phyloP scores from a whole-genome alignment of 2,888 invertebrate species.

The Malthinus seriepunctatus region DNA sequence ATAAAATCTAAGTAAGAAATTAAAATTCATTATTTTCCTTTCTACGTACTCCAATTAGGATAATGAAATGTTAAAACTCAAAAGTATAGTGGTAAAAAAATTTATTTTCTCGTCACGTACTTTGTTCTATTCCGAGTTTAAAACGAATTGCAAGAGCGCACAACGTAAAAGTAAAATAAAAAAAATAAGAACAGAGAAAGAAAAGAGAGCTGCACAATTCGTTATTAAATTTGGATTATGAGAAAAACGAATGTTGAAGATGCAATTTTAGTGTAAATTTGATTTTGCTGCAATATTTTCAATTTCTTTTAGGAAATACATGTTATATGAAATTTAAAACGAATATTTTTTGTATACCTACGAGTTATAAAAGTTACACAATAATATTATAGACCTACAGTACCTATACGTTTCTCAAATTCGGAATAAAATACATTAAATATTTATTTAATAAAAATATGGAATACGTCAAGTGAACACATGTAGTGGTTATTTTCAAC shows the following conservation, averaged over 20 bases:
- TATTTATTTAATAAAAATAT: too few species aligned
- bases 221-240: slow-evolving; percentile 27
- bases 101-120: slow-evolving; percentile 26
- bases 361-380: too few species aligned
- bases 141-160: slow-evolving; percentile 21
- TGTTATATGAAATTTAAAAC: not conserved
- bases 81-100: slow-evolving; percentile 9
- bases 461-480: too few species aligned
- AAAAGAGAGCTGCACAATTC: slow-evolving; percentile 15
- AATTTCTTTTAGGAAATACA: not conserved
- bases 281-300: slow-evolving; percentile 13
- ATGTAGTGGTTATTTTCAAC: too few species aligned
- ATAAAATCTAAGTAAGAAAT: slow-evolving; percentile 9
- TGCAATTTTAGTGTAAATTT: slow-evolving; percentile 13
- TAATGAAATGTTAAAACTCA: slow-evolving; percentile 19
- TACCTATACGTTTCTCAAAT: too few species aligned
- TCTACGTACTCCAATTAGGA: slow-evolving; percentile 22
- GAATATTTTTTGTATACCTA: too few species aligned
- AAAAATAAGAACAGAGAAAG: too few species aligned
- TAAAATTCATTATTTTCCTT: slow-evolving; percentile 24
- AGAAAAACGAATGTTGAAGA: slow-evolving; percentile 18
- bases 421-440: too few species aligned
- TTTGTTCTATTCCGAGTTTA: slow-evolving; percentile 17
- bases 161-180: slow-evolving; percentile 9
- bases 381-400: too few species aligned